phyloP scores from a whole-genome alignment of 1,140 invertebrate genomes.

The Orchesella cincta region DNA sequence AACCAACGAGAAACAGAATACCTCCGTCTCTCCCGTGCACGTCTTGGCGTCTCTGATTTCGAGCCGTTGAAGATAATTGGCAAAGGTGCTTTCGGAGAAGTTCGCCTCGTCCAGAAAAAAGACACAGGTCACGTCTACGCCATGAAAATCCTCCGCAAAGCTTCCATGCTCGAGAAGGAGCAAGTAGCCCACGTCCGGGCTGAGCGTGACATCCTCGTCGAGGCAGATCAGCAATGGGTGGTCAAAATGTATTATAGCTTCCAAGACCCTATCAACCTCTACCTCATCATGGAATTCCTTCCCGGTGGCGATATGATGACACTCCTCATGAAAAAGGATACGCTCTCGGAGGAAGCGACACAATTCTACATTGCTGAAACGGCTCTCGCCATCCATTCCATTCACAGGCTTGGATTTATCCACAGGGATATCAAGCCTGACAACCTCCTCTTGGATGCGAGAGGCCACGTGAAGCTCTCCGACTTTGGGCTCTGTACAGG shows the following conservation, averaged over 20 bases:
- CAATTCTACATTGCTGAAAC: conserved; percentile 99
- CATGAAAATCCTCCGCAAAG: conserved; percentile 99
- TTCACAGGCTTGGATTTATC: conserved; percentile 99
- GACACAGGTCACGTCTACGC: conserved; percentile 99
- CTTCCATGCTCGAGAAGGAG: conserved; percentile 99
- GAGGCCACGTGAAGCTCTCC: conserved; percentile 97
- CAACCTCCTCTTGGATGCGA: conserved; percentile 94
- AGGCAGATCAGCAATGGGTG: conserved; percentile 99
- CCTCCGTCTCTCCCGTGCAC: conserved; percentile 89
- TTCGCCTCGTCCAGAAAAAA: conserved; percentile 98
- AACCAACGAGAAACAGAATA: conserved; percentile 98
- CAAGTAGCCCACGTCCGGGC: conserved; percentile 98
- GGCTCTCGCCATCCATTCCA: conserved; percentile 96
- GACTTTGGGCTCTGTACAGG: conserved; percentile 99
- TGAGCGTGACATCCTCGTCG: conserved; percentile 95
- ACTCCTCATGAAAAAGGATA: conserved; percentile 95
- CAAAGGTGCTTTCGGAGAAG: conserved; percentile 96
- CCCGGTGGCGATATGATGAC: conserved; percentile 73
- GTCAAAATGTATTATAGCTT: conserved; percentile 99
- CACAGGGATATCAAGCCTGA: conserved; percentile 99
- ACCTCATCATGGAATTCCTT: conserved; percentile 99
- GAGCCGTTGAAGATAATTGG: conserved; percentile 97
- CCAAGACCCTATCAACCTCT: conserved; percentile 95
- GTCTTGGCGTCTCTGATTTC: conserved; percentile 97
- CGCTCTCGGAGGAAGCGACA: conserved; percentile 96